Base-by-base conservation (phyloP, 2,797 vertebrate species). In the Myotis daubentonii region DNA sequence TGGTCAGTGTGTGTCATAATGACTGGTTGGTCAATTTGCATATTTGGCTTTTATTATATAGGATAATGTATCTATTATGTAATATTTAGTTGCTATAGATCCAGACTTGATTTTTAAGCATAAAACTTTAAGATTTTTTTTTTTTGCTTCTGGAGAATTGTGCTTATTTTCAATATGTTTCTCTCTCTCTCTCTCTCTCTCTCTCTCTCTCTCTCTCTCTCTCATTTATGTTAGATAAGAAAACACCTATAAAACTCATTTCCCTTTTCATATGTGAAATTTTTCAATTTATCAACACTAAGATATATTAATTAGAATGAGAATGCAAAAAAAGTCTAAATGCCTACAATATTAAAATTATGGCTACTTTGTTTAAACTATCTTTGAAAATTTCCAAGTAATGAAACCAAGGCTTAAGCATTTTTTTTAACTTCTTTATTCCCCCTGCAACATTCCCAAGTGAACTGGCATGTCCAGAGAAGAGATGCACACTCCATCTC, bases 91-190 rank as follows among this genome's bases (percentile, higher is more conserved):
- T 81, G 65, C 25, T 16, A 41, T 76, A 51, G 53, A 94, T 80
- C 38, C 25, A 79, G 17, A 62, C 30, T 90, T 84, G 4, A 91
- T 65, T 89, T 96, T 94, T 85, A 7, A 92, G 22, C 85, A 82
- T 6, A 75, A 65, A 89, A 53, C 20, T 72, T 87, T 65, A 5
- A 47, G 82, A 57, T 6, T 11, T 15, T 94, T 38, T 84, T 84
- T 36, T 85, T 44, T 20, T 8, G 30, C 20, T 81, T 68, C 4
- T 89, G 20, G 19, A 74, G 36, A 92, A 81, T 13, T 91, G 72
- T 81, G 28, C 41, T 89, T 92, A 74, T 70, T 88, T 89, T 70
- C 19, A 84, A 30, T 74, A 55, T n/a, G 3, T 82, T 49, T 83
- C 51, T 33, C 28, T 57, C 74, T 91, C 4, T 55, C 38, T 36